Evolutionary conservation across 2,113 vertebrate genomes (phyloP), one percentile per base, ranked within the genome.

Genomic region (Carassius auratus): DNA sequence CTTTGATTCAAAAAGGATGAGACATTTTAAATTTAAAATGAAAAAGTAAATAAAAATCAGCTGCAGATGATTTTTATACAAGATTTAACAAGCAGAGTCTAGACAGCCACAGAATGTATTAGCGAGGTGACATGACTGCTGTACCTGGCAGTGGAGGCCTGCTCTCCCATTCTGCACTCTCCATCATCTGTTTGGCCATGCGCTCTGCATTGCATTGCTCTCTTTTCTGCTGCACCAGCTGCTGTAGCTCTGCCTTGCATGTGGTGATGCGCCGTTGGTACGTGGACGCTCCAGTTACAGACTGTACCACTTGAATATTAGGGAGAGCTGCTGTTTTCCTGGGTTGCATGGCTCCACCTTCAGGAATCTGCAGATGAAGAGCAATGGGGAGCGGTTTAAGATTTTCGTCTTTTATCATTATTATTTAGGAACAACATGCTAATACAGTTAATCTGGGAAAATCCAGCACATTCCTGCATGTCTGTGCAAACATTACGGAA

Each of bases 161-260:
- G 81, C 96, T 98, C 92, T 99, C 98, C 98, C 98, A 99, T 89
- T 99, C 98, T 0, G 97, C 96, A 30, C 96, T 97, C 90, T 99
- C 97, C 97, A 99, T 97, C 96, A 99, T 97, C 90, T 98, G 96
- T 62, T 99, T 98, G 84, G 97, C 97, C 81, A 98, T 95, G 83
- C 97, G 93, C 92, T 99, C 98, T 0, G 98, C 96, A 2, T 92
- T 97, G 88, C 98, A 97, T 91, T 99, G 98, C 87, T 99, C 98
- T 42, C 97, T 92, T 92, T 98, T 99, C 90, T 99, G 98, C 88
- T 99, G 97, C 68, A 99, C 93, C 86, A 99, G 94, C 83, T 99
- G 98, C 93, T 99, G 97, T 33, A 99, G 97, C 83, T 99, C 98
- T 0, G 93, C 95, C 91, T 96, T 98, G 90, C 98, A 99, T 2